phyloP scores from a whole-genome alignment of 37 sponge, comb jelly and placozoan species.

The Tethya wilhelma region DNA sequence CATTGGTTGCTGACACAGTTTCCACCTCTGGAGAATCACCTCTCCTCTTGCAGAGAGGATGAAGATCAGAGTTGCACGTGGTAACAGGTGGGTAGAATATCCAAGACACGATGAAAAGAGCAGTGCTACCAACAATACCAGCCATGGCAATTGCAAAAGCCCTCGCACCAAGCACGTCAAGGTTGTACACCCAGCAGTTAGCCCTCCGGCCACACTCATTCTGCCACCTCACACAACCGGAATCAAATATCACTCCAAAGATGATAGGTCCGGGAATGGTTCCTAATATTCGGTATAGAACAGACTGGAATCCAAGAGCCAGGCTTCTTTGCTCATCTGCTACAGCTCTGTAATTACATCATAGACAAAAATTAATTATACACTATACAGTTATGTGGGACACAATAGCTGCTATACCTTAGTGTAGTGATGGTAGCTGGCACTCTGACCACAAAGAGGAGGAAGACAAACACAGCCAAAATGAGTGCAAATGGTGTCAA shows the following conservation, averaged over 20 bases:
- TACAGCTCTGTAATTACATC: conserved; percentile 38
- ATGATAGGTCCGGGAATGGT: conserved; percentile 76
- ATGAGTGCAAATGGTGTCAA: conserved; percentile 31
- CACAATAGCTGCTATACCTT: conserved; percentile 11
- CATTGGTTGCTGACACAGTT: too few species aligned
- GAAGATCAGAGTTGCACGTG: too few species aligned
- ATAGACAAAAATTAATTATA: neutral
- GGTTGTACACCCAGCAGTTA: conserved; percentile 80
- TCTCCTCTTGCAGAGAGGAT: too few species aligned
- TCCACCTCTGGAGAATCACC: too few species aligned
- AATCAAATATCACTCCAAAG: conserved; percentile 72
- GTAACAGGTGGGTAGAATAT: conserved; percentile 21
- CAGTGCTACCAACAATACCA: neutral
- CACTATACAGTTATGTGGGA: too few species aligned
- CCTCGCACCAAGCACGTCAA: conserved; percentile 26
- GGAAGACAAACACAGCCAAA: conserved; percentile 37
- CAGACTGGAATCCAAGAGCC: conserved; percentile 72
- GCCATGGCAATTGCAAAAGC: conserved; percentile 7
- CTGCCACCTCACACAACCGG: conserved; percentile 62
- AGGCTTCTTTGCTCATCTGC: conserved; percentile 76
- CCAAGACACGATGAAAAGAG: conserved; percentile 19
- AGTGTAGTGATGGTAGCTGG: conserved; percentile 47
- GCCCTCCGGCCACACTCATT: conserved; percentile 54
- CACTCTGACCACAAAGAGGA: conserved; percentile 36
- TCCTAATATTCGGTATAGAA: conserved; percentile 55